Conservation (phyloP, 1,140 invertebrate genomes). For the Drosophila ogumai region DNA sequence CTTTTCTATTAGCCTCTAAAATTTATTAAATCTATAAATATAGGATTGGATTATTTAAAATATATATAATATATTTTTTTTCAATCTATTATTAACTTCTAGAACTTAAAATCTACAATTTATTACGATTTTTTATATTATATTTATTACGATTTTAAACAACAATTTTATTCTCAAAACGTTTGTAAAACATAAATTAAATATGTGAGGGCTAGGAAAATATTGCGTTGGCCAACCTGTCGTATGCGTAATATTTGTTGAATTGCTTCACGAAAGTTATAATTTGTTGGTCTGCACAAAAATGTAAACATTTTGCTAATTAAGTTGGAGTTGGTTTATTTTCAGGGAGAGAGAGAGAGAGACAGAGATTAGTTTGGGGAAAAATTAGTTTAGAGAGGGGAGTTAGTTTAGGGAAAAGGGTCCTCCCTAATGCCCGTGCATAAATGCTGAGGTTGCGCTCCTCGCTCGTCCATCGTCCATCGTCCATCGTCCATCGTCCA, state of each 20-base stretch:
- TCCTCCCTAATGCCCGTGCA: not conserved
- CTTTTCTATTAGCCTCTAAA: not conserved
- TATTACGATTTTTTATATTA: not conserved
- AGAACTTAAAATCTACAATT: not conserved
- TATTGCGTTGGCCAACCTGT: not conserved
- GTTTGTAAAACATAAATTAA: not conserved
- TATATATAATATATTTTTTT: not conserved
- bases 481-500: not conserved
- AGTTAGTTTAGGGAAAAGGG: not conserved
- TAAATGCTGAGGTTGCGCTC: slow-evolving; percentile 12
- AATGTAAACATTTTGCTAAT: slow-evolving; percentile 18
- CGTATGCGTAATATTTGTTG: slow-evolving; percentile 15
- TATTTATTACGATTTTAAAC: not conserved
- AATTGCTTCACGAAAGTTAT: not conserved
- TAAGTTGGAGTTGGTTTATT: slow-evolving; percentile 11
- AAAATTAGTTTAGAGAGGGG: not conserved
- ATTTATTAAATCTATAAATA: no score
- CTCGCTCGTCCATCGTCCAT: not conserved
- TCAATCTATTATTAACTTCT: not conserved
- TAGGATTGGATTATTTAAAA: not conserved
- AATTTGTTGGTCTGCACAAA: not conserved
- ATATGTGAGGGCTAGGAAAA: not conserved
- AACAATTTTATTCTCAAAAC: no score
- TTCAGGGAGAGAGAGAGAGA: not conserved
- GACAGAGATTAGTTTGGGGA: not conserved